Evolutionary conservation across 2,113 vertebrate genomes (phyloP).

Genomic region (Albula goreensis): DNA sequence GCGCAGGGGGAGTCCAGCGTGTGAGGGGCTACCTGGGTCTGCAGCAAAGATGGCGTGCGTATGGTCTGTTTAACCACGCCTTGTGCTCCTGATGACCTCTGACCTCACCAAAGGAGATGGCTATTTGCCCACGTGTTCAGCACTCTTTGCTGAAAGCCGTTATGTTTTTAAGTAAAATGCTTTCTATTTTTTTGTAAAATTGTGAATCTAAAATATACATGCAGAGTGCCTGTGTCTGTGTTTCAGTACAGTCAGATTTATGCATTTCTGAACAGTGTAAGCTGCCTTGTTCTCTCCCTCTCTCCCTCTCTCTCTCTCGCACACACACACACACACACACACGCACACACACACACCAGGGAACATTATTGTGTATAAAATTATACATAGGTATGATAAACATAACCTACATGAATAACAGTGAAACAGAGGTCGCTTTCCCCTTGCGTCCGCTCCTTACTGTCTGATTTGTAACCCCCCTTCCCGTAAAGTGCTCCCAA

Average conservation of each 20-base stretch:
- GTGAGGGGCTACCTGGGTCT: constrained; percentile 60
- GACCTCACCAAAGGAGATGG: constrained; percentile 65
- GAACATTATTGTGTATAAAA: neutral
- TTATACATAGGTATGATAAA: neutral
- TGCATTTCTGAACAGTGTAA: neutral
- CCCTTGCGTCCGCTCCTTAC: neutral
- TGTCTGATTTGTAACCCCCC: neutral
- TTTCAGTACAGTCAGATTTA: neutral
- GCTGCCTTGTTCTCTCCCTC: no score
- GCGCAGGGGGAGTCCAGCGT: neutral
- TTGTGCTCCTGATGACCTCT: constrained; percentile 70
- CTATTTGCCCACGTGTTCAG: neutral
- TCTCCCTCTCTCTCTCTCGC: no score
- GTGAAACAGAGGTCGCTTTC: neutral
- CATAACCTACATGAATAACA: neutral
- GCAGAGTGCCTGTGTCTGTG: neutral
- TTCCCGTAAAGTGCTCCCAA: neutral
- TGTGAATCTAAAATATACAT: neutral
- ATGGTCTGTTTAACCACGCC: constrained; percentile 75
- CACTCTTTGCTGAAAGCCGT: neutral
- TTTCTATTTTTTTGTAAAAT: neutral
- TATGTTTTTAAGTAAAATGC: neutral
- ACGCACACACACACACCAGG: neutral
- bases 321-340: neutral
- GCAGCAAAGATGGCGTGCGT: constrained; percentile 76